These are phyloP conservation scores for Phalacrocorax aristotelis DNA, from an alignment of 2,113 vertebrate genomes.

Conservation along the genomic window DNA sequence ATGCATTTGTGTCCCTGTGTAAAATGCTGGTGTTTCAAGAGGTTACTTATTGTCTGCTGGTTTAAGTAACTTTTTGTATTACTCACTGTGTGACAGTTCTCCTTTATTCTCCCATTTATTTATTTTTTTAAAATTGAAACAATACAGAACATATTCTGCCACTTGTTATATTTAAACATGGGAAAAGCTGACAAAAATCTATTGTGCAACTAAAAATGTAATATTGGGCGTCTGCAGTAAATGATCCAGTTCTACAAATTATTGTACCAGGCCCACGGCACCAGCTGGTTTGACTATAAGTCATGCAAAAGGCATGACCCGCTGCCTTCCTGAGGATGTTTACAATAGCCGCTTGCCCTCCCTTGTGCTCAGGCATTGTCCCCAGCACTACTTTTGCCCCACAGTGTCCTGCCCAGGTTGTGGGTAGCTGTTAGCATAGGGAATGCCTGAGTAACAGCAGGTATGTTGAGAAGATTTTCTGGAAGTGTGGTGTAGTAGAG, in stretches of 20 bases:
- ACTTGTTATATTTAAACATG: not conserved
- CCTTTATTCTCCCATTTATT: not conserved
- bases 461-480: not conserved
- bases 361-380: not conserved
- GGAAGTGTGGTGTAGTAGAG: not conserved
- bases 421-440: not conserved
- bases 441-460: not conserved
- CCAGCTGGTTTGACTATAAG: not conserved
- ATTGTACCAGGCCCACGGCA: not conserved
- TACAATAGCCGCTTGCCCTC: rapidly evolving
- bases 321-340: not conserved
- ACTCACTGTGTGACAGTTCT: not conserved
- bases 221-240: not conserved
- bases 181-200: not conserved
- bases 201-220: not conserved
- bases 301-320: not conserved
- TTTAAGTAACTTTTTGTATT: not conserved
- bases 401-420: not conserved
- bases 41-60: not conserved
- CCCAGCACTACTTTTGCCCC: not conserved
- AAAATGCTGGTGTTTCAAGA: slow-evolving; percentile 21
- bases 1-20: slow-evolving; percentile 76
- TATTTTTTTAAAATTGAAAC: not conserved
- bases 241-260: not conserved
- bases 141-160: not conserved